Percentiles rank a stretch among this genome's conserved stretches.
Conservation (phyloP, 1,140 invertebrate species). For the Papilio machaon region DNA sequence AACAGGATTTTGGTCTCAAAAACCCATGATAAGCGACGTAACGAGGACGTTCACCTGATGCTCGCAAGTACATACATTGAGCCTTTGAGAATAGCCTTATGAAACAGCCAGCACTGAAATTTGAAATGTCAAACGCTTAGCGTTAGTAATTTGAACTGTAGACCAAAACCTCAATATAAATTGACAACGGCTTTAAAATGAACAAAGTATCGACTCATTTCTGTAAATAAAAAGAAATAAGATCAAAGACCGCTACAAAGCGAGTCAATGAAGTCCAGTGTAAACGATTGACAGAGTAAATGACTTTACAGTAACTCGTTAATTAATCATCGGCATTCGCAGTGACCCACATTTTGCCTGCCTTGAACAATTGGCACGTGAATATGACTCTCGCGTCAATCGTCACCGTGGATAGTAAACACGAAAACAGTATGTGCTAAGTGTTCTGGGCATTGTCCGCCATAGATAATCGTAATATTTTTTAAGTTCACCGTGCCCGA, state of each 20-base stretch:
- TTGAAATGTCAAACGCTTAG: background rate
- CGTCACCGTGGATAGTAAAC: background rate
- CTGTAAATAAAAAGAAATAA: background rate
- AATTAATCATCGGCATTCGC: conserved; percentile 12
- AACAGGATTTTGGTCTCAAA: too few species aligned
- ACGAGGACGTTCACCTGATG: background rate
- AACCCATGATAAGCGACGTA: background rate
- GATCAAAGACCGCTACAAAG: background rate
- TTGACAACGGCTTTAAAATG: background rate
- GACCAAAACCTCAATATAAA: background rate
- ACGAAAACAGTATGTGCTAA: background rate
- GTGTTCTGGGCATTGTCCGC: background rate
- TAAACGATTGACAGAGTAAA: background rate
- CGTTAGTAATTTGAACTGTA: background rate
- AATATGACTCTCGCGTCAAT: conserved; percentile 1
- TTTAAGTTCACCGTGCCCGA: background rate
- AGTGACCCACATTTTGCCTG: conserved; percentile 21
- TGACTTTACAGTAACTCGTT: conserved; percentile 15
- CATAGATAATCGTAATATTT: background rate
- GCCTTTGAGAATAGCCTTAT: background rate
- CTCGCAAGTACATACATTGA: background rate
- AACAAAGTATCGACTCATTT: background rate
- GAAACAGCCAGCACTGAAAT: background rate
- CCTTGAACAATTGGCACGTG: conserved; percentile 21
- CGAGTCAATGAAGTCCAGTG: background rate